Base-by-base conservation (phyloP, 2,113 vertebrate genomes). In the Gymnocephalus cernua region DNA sequence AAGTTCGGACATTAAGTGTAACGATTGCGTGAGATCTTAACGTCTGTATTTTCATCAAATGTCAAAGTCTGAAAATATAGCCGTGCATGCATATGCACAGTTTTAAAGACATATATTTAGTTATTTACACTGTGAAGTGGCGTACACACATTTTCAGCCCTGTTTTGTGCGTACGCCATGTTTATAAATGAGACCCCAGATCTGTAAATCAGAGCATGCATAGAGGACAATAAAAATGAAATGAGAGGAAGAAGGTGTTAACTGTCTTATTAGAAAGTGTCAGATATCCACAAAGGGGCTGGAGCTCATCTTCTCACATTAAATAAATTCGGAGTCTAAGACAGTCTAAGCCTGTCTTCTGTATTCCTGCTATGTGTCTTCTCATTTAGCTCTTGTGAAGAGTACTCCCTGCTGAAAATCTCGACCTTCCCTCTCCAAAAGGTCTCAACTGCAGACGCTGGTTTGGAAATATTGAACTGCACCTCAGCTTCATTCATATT, bases 301-400 rank as follows among this genome's bases (percentile, higher is more conserved):
- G 18, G 3, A 53, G 65, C 66, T 82, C 67, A 59, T 80, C 73
- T 51, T 79, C 48, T 85, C 51, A 27, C 19, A 29, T 76, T 59
- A 72, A 81, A 82, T 86, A 68, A 27, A 69, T 75, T 59, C 23
- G n/a, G n/a, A n/a, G n/a, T n/a, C n/a, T n/a, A 86, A 44, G 57
- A 27, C 23, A 59, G 57, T 25, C 71, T 79, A 70, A 86, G 79
- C 74, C 73, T 29, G 50, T 75, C 56, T 25, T 81, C 83, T 76
- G 80, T 78, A 83, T 85, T 84, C 86, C 61, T 88, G 73, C 79
- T 63, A 44, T 71, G 85, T 18, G 13, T 58, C 64, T 50, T 74
- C 65, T 86, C 84, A 86, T 82, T 82, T 82, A 69, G 80, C 50
- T 86, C n/a, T 23, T 4, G 1, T 68, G 56, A 79, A 79, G 67